These are phyloP conservation scores for Martes martes DNA, from an alignment of 2,113 vertebrate species.

Conservation along the genomic window DNA sequence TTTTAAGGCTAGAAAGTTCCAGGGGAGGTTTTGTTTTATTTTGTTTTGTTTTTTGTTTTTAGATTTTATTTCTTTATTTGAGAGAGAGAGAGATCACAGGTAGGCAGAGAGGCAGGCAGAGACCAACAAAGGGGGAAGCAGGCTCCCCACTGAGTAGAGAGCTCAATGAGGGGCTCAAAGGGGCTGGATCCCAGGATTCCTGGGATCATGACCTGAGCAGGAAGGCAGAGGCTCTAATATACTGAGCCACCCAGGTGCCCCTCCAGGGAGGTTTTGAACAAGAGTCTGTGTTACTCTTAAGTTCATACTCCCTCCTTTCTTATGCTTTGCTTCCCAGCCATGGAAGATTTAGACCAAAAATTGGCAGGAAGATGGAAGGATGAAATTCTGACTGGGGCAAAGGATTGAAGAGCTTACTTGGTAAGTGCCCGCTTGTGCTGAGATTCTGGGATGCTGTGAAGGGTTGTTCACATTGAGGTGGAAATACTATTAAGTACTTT, in stretches of 20 bases:
- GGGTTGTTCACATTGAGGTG: background rate
- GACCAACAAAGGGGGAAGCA: no score
- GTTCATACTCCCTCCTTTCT: background rate
- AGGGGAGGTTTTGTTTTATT: background rate
- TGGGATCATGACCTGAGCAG: no score
- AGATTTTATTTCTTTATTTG: no score
- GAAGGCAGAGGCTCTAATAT: no score
- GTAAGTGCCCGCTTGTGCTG: background rate
- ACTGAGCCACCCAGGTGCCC: no score
- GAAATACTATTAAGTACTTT: constrained; percentile 2
- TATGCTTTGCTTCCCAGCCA: background rate
- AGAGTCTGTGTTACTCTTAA: background rate
- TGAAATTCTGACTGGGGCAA: background rate
- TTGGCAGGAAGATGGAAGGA: background rate
- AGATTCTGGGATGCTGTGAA: background rate
- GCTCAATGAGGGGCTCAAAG: no score
- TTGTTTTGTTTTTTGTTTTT: no score
- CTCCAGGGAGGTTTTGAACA: background rate
- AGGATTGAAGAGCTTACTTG: background rate
- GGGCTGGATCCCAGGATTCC: no score
- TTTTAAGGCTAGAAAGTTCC: background rate
- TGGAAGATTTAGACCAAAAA: background rate
- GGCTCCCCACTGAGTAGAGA: no score
- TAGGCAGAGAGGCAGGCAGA: no score
- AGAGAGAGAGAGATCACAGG: no score